Base-by-base conservation (phyloP, 2,888 invertebrate species). In the Adineta ricciae region DNA sequence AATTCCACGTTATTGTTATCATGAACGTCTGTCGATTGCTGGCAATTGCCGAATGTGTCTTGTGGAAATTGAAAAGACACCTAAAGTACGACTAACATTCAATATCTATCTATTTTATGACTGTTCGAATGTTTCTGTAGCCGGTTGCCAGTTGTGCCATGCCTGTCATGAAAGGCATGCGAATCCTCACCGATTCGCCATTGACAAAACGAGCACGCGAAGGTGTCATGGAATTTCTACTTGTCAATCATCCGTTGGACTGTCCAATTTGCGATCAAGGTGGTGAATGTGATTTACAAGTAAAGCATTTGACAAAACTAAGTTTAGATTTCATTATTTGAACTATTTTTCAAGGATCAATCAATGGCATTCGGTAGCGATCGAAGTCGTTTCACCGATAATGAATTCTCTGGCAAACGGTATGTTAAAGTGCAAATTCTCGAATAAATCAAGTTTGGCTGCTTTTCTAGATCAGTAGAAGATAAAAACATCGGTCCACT, bases 81-180 rank as follows among this genome's bases (percentile, higher is more conserved):
- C 96, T 2, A 97, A 99, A 91, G 92, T 92, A 85, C 64, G 46
- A 46, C 38, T 54, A 14, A 24, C 0, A 24, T 19, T 54, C n/a
- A 46, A 14, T n/a, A 11, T 32, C 32, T 32, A 83, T 19, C 83
- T 64, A 54, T 82, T 24, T 73, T 38, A 52, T 49, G 54, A 27
- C n/a, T 73, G 85, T 83, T 72, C 36, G 54, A 27, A 32, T 73
- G 85, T 83, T 72, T 8, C 85, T 87, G 88, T 83, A 93, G 92
- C 98, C 98, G 0, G 95, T 97, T 0, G 99, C 99, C 16, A 97
- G 98, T 0, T 99, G 99, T 91, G 99, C 99, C 24, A 99, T 99
- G 98, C 99, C 99, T 0, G 98, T 99, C 0, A 97, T 99, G 97
- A 98, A 98, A 91, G 99, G 98, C n/a, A 92, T 92, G 99, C 93